Evolutionary conservation across 2,113 vertebrate genomes (phyloP), one percentile per base, ranked within the genome.

Genomic region (Nettapus auritus): DNA sequence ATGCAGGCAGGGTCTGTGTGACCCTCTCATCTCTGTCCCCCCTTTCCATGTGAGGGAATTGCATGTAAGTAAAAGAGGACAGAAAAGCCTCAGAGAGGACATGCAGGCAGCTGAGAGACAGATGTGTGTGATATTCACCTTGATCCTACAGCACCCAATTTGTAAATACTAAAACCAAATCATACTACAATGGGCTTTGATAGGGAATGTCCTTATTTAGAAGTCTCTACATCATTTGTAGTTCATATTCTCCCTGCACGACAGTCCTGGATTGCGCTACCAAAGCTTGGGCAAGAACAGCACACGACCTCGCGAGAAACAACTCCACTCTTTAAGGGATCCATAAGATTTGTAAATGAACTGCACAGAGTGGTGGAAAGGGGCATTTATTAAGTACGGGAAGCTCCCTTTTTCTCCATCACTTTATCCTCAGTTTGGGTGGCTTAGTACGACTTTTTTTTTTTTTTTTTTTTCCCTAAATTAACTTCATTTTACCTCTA

Each of bases 171-270:
- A 77, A 12, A 53, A 10, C 2, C 36, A 66, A 87, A 62, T 52
- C 20, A 69, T n/a, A 59, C 15, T 34, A 83, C 20, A 6, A 67
- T n/a, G 8, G 11, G 83, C 25, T 50, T 28, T 64, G 22, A 70
- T 33, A 67, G 36, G 9, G 16, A 77, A 36, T 2, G 31, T 46
- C 7, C 31, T 52, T 31, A 55, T 7, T 18, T 36, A 75, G 28
- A 67, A 93, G 19, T 26, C 36, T 57, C 40, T 33, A 7, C 38
- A 76, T 10, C 29, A 64, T 63, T 17, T 1, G 0, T 36, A 19
- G 81, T 11, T 20, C 22, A 34, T 0, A 0, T 46, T 12, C 6
- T 60, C 81, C 59, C n/a, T 59, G 33, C 12, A 82, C 38, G 18
- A 36, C 44, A 74, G 42, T 67, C n/a, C n/a, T 9, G 16, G 64